Evolutionary conservation across 2,888 invertebrate species (phyloP), one percentile per base, ranked within the genome.

Genomic region (Chrysolina oricalcia): DNA sequence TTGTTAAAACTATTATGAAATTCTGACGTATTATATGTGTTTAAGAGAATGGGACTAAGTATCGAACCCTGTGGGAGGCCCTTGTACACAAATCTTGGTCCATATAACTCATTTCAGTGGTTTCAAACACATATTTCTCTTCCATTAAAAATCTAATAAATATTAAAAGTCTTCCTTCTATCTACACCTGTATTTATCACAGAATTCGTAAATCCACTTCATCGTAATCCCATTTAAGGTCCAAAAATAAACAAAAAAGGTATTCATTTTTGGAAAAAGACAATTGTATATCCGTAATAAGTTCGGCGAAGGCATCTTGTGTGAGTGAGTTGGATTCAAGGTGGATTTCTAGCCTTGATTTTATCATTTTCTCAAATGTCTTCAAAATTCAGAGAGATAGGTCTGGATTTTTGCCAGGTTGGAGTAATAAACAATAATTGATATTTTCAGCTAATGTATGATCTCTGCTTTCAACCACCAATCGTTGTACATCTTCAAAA

Each of bases 361-460:
- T n/a, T n/a, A n/a, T n/a, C n/a, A n/a, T n/a, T n/a, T n/a, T n/a
- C n/a, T n/a, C n/a, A n/a, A n/a, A n/a, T n/a, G n/a, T n/a, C n/a
- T n/a, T n/a, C n/a, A n/a, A 63, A 63, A n/a, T 63, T 62, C 15
- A 70, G 17, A 6, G 70, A 70, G 15, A 70, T 70, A 19, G 70
- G 70, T 19, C 9, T 17, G 70, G 63, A 35, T 70, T 27, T 43
- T 70, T 70, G 4, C 70, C 70, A 13, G n/a, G n/a, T 62, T 70
- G 63, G 40, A 43, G 40, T 9, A 70, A 62, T 40, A 70, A 11
- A 21, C 43, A 4, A 63, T 35, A 23, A 62, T 23, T 8, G 9
- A 23, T 48, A 63, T 70, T 48, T 70, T 70, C n/a, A 70, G 46
- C 46, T 23, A 46, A 21, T 41, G 11, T 8, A 70, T 63, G 15